Conservation (phyloP, 1,140 invertebrate species). For the Halictus rubicundus region DNA sequence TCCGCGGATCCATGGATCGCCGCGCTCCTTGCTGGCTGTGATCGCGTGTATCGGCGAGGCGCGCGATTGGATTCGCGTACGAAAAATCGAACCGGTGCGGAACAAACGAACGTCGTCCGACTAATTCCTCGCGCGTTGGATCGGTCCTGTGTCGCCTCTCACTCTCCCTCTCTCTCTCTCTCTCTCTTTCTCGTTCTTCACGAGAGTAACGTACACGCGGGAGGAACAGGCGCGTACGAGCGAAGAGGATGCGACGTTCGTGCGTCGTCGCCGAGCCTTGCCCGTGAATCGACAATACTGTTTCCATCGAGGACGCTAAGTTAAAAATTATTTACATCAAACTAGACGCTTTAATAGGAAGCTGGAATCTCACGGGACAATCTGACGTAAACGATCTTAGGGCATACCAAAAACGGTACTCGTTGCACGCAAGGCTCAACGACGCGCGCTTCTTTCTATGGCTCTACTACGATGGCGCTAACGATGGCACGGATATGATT, state of each 20-base stretch:
- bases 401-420: too few relatives aligned
- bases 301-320: constrained; percentile 12
- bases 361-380: too few relatives aligned
- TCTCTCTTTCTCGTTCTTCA: not conserved
- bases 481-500: constrained; percentile 37
- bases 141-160: constrained; percentile 14
- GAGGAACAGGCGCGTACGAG: too few relatives aligned
- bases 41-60: not conserved
- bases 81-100: constrained; percentile 28
- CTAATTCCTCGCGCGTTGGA: not conserved
- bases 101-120: constrained; percentile 21
- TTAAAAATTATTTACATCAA: too few relatives aligned
- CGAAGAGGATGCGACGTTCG: too few relatives aligned
- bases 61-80: constrained; percentile 34
- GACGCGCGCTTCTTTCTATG: too few relatives aligned
- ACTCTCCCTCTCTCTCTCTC: too few relatives aligned
- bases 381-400: too few relatives aligned
- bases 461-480: constrained; percentile 16
- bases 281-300: too few relatives aligned
- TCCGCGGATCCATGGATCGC: constrained; percentile 3
- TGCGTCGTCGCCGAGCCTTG: too few relatives aligned
- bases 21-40: constrained; percentile 15
- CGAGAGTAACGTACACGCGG: not conserved
- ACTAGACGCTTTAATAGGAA: too few relatives aligned
- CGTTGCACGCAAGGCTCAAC: too few relatives aligned